Base-by-base conservation (phyloP, 2,797 vertebrate genomes). In the Gastrophryne carolinensis region DNA sequence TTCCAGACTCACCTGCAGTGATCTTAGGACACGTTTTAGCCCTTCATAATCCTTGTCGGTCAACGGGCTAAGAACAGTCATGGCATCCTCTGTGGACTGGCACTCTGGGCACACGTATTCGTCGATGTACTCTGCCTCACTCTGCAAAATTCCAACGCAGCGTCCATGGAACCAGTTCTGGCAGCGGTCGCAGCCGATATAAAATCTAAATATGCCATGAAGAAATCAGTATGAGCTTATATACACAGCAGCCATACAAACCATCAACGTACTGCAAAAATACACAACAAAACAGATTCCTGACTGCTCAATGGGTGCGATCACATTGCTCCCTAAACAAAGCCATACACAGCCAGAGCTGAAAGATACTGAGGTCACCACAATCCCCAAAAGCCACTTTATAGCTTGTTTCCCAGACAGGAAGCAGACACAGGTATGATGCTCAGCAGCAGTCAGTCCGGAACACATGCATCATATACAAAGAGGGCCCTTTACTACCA, bases 121-220 rank as follows among this genome's bases (percentile, higher is more conserved):
- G 2, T 99, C 97, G 72, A 99, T 99, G 87, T 96, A 95, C 19
- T 92, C 97, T 35, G 97, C 97, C 87, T 99, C 97, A 23, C 97
- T 98, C 82, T 98, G 97, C 79, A 99, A 87, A 82, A 98, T 98
- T 86, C 97, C 97, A 80, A 98, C 96, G 2, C 97, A 99, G 85
- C 97, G 96, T 61, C 97, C 97, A 2, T 99, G 97, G 88, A 97
- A 99, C 97, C 97, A 99, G 87, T 98, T 99, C 90, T 99, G 97
- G 83, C 97, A 99, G 56, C 96, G 95, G 84, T 99, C 97, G 13
- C 96, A 98, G 87, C 97, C 97, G 39, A 99, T 99, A 86, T 98
- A 99, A 84, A 98, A 99, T 85, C 97, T 99, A 90, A 11, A 87
- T 87, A 81, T 76, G 78, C 84, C 85, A 71, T 88, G 79, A 82